A percentile compares a stretch with the other conserved stretches of the same genome.
Conservation (phyloP, 2,888 invertebrate species). For the Mythimna ferrago region DNA sequence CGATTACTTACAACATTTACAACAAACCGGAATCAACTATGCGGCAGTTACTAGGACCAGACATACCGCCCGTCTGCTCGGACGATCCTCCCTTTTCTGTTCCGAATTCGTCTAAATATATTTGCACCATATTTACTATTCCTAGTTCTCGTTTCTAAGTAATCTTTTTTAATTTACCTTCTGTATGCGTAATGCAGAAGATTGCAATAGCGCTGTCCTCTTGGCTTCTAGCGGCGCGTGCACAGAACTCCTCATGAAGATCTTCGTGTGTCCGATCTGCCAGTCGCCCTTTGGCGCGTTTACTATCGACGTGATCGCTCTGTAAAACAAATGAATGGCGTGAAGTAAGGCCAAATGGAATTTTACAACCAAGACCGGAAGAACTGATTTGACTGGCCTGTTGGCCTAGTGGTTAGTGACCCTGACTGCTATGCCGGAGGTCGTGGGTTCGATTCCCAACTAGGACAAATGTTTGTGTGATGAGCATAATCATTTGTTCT, state of each 20-base stretch:
- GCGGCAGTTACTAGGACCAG: too few relatives aligned
- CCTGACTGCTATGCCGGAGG: too few relatives aligned
- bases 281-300: conserved; percentile 94
- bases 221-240: conserved; percentile 96
- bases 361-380: background rate
- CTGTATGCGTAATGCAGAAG: conserved; percentile 94
- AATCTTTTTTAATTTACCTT: conserved; percentile 80
- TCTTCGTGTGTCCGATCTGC: conserved; percentile 97
- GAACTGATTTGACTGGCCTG: too few relatives aligned
- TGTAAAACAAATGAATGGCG: conserved; percentile 61
- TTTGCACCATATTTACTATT: background rate
- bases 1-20: too few relatives aligned
- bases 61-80: too few relatives aligned
- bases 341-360: background rate
- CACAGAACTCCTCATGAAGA: conserved; percentile 95
- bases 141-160: background rate
- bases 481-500: too few relatives aligned
- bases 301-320: conserved; percentile 91
- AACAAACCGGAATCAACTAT: too few relatives aligned
- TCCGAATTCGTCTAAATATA: too few relatives aligned
- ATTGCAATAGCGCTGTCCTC: conserved; percentile 92
- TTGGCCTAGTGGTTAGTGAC: too few relatives aligned
- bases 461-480: too few relatives aligned
- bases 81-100: too few relatives aligned
- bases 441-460: too few relatives aligned